phyloP scores from a whole-genome alignment of 2,888 invertebrate species.

The Quadroppia sp. region DNA sequence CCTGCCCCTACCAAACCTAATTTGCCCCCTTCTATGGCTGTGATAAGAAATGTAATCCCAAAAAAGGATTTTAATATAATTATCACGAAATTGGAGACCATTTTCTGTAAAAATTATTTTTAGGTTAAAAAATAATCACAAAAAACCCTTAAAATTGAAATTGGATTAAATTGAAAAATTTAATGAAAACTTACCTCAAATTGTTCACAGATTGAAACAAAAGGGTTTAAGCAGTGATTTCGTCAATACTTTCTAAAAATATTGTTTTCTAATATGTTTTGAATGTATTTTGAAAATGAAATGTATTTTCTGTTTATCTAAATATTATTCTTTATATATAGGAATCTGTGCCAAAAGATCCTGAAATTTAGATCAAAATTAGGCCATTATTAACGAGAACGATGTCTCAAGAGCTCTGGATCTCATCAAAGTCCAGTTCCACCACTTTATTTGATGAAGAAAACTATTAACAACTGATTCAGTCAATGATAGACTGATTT shows the following conservation, averaged over 20 bases:
- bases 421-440: neutral
- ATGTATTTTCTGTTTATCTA: neutral
- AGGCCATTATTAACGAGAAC: conserved; percentile 28
- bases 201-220: neutral
- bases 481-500: neutral
- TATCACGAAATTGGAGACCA: neutral
- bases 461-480: neutral
- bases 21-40: neutral
- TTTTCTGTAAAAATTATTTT: neutral
- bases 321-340: neutral
- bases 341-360: conserved; percentile 28
- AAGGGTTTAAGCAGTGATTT: neutral
- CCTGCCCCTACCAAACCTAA: conserved; percentile 22
- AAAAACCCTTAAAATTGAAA: neutral
- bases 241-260: neutral
- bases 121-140: neutral
- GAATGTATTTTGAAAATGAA: conserved; percentile 11
- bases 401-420: conserved; percentile 6
- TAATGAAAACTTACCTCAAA: neutral
- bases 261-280: neutral
- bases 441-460: neutral
- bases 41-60: neutral
- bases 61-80: neutral
- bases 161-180: too few species aligned
- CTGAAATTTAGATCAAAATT: conserved; percentile 10